phyloP scores from a whole-genome alignment of 2,113 vertebrate species.

The Lichenostomus cassidix region DNA sequence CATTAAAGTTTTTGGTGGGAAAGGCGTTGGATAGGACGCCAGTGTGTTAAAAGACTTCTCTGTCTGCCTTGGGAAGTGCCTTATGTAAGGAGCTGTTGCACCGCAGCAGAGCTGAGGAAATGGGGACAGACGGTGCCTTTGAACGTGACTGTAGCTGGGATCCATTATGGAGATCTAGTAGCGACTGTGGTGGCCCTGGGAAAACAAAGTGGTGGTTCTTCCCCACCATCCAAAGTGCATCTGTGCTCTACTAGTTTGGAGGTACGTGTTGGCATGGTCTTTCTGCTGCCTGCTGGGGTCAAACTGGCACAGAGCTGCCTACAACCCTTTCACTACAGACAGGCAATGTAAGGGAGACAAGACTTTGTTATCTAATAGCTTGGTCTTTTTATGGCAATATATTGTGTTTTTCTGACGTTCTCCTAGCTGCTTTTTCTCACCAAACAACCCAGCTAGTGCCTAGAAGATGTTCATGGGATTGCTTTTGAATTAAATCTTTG shows the following conservation, averaged over 20 bases:
- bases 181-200: background rate
- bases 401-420: background rate
- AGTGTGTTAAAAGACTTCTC: background rate
- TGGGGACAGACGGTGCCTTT: rapidly evolving
- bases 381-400: background rate
- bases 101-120: rapidly evolving
- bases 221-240: background rate
- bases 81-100: conserved; percentile 2
- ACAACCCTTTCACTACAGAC: background rate
- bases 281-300: background rate
- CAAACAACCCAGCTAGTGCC: background rate
- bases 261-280: rapidly evolving
- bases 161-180: background rate
- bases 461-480: background rate
- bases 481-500: background rate
- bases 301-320: background rate
- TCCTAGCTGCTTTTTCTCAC: background rate
- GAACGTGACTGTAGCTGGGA: background rate
- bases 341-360: background rate
- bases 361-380: background rate
- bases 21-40: background rate
- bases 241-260: background rate
- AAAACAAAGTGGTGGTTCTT: background rate
- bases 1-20: background rate
- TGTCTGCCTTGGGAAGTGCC: background rate